A percentile compares a stretch with the other conserved stretches of the same genome.
phyloP scores from a whole-genome alignment of 2,888 invertebrate genomes.

The Crioceris asparagi region DNA sequence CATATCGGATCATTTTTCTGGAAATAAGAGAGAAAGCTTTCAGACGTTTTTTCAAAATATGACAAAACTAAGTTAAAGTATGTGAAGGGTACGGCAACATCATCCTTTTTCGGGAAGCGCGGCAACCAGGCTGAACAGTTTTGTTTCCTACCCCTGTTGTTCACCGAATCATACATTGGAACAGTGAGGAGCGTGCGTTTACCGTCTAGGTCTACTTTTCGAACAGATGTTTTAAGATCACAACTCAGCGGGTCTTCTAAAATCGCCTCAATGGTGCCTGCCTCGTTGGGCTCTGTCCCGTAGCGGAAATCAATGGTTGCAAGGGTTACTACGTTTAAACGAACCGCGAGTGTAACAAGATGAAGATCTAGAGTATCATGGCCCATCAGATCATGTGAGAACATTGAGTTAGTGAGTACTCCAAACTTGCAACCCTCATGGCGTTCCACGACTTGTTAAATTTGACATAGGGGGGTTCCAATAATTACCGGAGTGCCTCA shows the following conservation, averaged over 20 bases:
- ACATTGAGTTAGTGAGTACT: conserved; percentile 14
- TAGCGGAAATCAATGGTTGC: conserved; percentile 22
- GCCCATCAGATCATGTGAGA: conserved; percentile 21
- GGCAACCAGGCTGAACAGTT: no score
- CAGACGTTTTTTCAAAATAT: conserved; percentile 11
- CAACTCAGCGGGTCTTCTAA: conserved; percentile 19
- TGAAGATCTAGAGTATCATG: conserved; percentile 18
- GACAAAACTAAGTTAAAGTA: no score
- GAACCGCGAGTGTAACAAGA: conserved; percentile 16
- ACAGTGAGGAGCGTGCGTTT: conserved; percentile 13
- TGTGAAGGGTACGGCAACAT: no score
- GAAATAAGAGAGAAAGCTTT: no score
- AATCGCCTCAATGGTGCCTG: conserved; percentile 19
- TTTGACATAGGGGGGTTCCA: no score
- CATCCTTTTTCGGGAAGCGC: no score
- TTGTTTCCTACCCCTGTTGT: no score
- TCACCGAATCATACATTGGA: conserved; percentile 14
- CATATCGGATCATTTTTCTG: conserved; percentile 33
- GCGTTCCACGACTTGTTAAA: conserved; percentile 20
- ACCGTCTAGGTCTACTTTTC: conserved; percentile 11
- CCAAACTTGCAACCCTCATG: conserved; percentile 19
- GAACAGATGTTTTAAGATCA: conserved; percentile 11
- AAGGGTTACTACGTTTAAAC: conserved; percentile 22
- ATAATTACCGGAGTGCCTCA: no score
- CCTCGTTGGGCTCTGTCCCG: conserved; percentile 17